phyloP scores from a whole-genome alignment of 2,113 vertebrate genomes.

The Willisornis vidua region DNA sequence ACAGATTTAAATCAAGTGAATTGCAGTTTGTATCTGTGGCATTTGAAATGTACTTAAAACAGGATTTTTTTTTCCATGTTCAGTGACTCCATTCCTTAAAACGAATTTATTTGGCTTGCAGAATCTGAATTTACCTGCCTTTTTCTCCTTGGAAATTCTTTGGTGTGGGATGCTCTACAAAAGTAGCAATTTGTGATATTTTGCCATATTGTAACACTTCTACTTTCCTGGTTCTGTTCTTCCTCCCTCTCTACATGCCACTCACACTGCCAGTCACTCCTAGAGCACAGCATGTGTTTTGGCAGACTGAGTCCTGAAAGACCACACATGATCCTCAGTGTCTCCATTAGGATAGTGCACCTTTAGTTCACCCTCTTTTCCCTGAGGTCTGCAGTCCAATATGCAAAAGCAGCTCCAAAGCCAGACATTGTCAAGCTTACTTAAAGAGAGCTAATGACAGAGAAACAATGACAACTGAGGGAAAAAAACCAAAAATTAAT shows the following conservation, averaged over 20 bases:
- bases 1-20: background rate
- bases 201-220: fast-evolving
- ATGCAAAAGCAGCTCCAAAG: background rate
- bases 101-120: background rate
- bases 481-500: background rate
- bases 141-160: background rate
- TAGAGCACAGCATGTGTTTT: background rate
- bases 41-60: background rate
- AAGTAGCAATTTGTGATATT: background rate
- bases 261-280: background rate
- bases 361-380: slow-evolving; percentile 3
- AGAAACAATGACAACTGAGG: background rate
- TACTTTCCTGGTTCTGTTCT: background rate
- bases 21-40: background rate
- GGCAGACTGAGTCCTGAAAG: background rate
- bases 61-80: background rate
- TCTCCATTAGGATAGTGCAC: background rate
- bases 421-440: background rate
- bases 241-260: background rate
- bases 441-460: slow-evolving; percentile 37
- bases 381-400: background rate
- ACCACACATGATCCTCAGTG: background rate
- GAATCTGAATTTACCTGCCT: background rate
- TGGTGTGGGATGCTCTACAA: background rate
- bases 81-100: background rate